Evolutionary conservation across 2,888 invertebrate species (phyloP).

Genomic region (Netelia virgata): DNA sequence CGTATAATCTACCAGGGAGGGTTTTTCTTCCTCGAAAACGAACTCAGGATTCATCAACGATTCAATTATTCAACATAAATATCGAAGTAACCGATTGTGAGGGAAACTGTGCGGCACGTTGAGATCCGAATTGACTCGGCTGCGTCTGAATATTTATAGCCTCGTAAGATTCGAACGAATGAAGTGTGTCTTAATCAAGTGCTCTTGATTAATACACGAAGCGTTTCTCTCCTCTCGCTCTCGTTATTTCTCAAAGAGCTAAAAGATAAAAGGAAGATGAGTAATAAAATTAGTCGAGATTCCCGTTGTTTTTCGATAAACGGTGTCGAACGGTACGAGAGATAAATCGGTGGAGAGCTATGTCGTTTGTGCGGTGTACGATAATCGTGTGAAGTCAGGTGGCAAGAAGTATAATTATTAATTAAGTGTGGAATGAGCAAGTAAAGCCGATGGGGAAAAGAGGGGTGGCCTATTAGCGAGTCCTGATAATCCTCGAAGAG

Average conservation of each 20-base stretch:
- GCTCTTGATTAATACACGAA: background rate
- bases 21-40: background rate
- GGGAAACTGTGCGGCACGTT: background rate
- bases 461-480: background rate
- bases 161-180: constrained; percentile 11
- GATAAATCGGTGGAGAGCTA: constrained; percentile 20
- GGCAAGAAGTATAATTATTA: constrained; percentile 31
- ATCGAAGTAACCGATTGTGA: constrained; percentile 27
- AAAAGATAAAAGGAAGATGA: background rate
- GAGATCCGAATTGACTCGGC: background rate
- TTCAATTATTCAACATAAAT: constrained; percentile 58
- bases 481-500: background rate
- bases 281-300: background rate
- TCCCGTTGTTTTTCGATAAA: background rate
- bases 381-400: background rate
- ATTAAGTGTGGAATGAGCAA: constrained; percentile 33
- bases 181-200: background rate
- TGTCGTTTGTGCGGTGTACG: background rate
- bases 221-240: no score
- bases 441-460: background rate
- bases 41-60: constrained; percentile 24
- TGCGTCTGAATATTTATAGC: constrained; percentile 21
- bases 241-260: background rate
- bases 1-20: background rate
- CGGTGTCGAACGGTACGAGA: background rate